Evolutionary conservation across 2,797 vertebrate species (phyloP), one percentile per base, ranked within the genome.

Genomic region (Chelidonichthys spinosus): DNA sequence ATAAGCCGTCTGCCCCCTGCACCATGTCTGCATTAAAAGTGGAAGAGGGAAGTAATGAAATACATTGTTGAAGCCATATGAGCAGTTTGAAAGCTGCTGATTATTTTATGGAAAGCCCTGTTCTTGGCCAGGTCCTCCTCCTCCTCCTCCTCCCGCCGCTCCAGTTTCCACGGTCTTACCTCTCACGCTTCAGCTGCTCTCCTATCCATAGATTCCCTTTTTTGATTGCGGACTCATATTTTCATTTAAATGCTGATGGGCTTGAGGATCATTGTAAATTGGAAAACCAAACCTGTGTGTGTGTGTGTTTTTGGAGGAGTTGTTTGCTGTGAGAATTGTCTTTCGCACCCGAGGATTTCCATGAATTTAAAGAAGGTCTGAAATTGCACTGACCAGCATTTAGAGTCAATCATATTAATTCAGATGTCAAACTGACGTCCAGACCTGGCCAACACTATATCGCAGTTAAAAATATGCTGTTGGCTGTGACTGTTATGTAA

Each of bases 171-270:
- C 25, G 25, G 25, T 72, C 78, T 71, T 65, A 65, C 74, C 75
- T 81, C 67, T 87, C 72, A 39, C 32, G 40, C 79, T 36, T 56
- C 78, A 70, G 76, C 78, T 66, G 59, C 78, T 83, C 75, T 47
- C 72, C 25, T 79, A 42, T 81, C 80, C 77, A 71, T 46, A 78
- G 79, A 90, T 89, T 88, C 63, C 25, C 25, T 25, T 9, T 76
- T 94, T 80, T 90, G 91, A 93, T 92, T 89, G 83, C 83, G 69
- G 64, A 80, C 83, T 90, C 89, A 89, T 90, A 93, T 94, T 93
- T 91, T 88, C 86, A 95, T 94, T 90, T 94, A 93, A 92, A 95
- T 95, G 91, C 89, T 94, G 94, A 94, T 94, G 85, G 87, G 81
- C 68, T 84, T 8, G 56, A 79, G 79, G 78, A 88, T 86, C 83